Evolutionary conservation across 2,888 invertebrate genomes (phyloP), one percentile per base, ranked within the genome.

Genomic region (Aphidoletes aphidimyza): DNA sequence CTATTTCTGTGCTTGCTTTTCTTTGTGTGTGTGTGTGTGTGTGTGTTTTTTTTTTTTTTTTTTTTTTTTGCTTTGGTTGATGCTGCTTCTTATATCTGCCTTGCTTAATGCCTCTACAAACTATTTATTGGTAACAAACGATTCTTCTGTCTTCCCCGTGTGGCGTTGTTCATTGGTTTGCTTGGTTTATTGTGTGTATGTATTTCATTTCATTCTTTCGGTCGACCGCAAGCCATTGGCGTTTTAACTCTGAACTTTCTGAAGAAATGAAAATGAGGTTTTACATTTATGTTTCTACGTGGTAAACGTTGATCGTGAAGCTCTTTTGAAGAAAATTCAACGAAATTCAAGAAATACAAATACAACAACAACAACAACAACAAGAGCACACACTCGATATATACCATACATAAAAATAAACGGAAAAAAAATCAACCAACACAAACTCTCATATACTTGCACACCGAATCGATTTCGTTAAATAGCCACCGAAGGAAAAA

Each of bases 161-260:
- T 42, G 42, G n/a, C n/a, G n/a, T n/a, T 42, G 42, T 42, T 6
- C 42, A 9, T 14, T 42, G 8, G 42, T 14, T 42, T 14, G 42
- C 42, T 42, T 14, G 42, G 42, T 42, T 42, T 9, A 14, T 42
- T 42, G 42, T 6, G 6, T 42, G 6, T 14, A 42, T 42, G 42
- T 42, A 9, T 14, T 42, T 42, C 14, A 14, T 42, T 42, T 42
- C 42, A 42, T 9, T 42, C 14, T 42, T n/a, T 69, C 69, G 69
- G 14, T 69, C 34, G 34, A 69, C 69, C 69, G 34, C 69, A 69
- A 69, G 69, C 69, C 69, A 69, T 69, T 69, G 69, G 69, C 69
- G 34, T 69, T 69, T 69, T 69, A 69, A 69, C 69, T 69, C 69
- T 69, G 69, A 69, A 69, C 69, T 69, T 69, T 69, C 69, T 30